A percentile compares a stretch with the other conserved stretches of the same genome.
Evolutionary conservation across 2,888 invertebrate genomes (phyloP).

Genomic region (Oligia fasciuncula): DNA sequence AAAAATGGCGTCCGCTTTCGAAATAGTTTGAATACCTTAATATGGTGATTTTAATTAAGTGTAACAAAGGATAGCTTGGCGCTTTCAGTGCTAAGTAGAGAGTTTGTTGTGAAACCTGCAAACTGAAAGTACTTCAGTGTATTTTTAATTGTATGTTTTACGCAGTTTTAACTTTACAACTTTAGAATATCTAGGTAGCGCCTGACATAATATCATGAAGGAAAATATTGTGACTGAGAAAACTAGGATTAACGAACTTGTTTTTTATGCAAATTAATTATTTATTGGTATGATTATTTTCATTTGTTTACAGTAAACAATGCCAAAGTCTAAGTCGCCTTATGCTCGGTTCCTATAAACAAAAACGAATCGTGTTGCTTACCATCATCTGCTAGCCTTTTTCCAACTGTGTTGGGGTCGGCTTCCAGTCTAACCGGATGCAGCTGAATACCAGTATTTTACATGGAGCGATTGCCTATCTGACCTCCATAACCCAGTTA

Average conservation of each 20-base stretch:
- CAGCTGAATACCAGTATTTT: too few relatives aligned
- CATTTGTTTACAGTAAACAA: background rate
- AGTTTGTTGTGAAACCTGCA: background rate
- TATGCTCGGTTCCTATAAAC: too few relatives aligned
- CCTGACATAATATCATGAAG: background rate
- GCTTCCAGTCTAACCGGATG: too few relatives aligned
- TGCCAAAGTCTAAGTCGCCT: background rate
- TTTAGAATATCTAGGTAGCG: background rate
- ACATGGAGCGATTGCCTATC: too few relatives aligned
- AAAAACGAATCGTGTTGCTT: too few relatives aligned
- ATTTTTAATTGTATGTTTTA: slow-evolving; percentile 17
- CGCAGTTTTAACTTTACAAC: background rate
- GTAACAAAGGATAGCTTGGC: slow-evolving; percentile 22
- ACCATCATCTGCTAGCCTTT: too few relatives aligned
- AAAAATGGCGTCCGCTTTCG: slow-evolving; percentile 43
- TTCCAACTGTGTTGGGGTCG: too few relatives aligned
- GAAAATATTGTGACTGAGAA: background rate
- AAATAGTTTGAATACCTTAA: slow-evolving; percentile 51
- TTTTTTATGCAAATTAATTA: background rate
- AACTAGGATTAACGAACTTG: too few relatives aligned
- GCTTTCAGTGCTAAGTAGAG: slow-evolving; percentile 17
- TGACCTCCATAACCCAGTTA: too few relatives aligned
- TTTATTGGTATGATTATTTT: background rate
- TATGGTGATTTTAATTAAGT: slow-evolving; percentile 47
- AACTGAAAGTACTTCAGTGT: background rate